Evolutionary conservation across 64 coral and sea anemone genomes (phyloP).

Genomic region (Stichodactyla helianthus): DNA sequence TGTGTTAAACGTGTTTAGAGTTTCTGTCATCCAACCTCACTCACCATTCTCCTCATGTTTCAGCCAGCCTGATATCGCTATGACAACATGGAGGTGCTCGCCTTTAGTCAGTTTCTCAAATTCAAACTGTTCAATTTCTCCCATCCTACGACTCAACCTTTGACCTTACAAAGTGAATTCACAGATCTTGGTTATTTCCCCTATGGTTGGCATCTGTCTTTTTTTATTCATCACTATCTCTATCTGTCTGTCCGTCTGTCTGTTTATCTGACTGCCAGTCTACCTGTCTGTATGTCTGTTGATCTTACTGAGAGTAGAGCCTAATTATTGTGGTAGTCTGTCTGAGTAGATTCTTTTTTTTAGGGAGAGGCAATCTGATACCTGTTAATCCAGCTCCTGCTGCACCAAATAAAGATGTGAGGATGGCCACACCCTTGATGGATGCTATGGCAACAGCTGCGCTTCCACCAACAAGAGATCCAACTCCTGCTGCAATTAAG

Average conservation of each 20-base stretch:
- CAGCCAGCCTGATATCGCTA: conserved; percentile 46
- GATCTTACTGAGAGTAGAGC: neutral
- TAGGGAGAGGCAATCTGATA: neutral
- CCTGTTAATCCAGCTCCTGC: conserved; percentile 83
- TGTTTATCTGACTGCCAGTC: neutral
- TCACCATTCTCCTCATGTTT: conserved; percentile 9
- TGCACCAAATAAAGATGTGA: conserved; percentile 80
- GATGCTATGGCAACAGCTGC: conserved; percentile 38
- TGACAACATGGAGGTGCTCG: conserved; percentile 3
- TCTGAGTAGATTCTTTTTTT: neutral
- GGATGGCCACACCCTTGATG: conserved; percentile 49
- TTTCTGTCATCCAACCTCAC: neutral
- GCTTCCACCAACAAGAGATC: conserved; percentile 50
- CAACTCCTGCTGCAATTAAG: conserved; percentile 52
- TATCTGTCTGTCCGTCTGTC: neutral
- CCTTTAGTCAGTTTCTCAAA: conserved; percentile 33
- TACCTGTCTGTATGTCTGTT: neutral
- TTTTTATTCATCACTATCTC: neutral
- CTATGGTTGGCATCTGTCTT: too few relatives aligned
- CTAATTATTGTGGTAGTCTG: neutral
- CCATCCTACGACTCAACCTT: conserved; percentile 29
- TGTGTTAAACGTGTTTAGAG: neutral
- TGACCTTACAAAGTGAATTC: conserved; percentile 1
- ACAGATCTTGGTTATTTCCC: neutral
- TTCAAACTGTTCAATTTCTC: conserved; percentile 34